phyloP scores from a whole-genome alignment of 2,888 invertebrate species.

The Pheosia gnoma region DNA sequence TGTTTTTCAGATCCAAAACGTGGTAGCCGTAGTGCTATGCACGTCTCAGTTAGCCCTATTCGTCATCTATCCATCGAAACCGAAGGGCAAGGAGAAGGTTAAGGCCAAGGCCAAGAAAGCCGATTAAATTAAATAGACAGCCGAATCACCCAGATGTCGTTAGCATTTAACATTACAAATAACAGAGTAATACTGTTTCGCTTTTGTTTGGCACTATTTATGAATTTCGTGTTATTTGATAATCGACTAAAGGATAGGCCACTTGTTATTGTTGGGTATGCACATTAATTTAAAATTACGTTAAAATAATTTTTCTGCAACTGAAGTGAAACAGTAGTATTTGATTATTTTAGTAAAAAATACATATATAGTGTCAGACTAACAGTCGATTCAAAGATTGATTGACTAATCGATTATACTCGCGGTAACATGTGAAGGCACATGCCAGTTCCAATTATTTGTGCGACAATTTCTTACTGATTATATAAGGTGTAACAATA shows the following conservation, averaged over 20 bases:
- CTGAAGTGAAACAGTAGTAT: no score
- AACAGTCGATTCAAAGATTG: no score
- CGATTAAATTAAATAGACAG: constrained; percentile 47
- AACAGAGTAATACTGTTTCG: constrained; percentile 1
- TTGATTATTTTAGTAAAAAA: no score
- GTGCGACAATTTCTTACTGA: no score
- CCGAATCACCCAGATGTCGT: constrained; percentile 24
- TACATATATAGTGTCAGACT: no score
- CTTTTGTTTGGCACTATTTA: background rate
- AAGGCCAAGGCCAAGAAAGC: constrained; percentile 71
- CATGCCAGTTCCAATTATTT: no score
- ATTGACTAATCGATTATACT: no score
- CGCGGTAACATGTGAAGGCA: no score
- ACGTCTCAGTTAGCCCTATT: constrained; percentile 87
- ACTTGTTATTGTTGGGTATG: background rate
- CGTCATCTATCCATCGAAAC: constrained; percentile 86
- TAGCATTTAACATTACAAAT: constrained; percentile 20
- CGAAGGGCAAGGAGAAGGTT: constrained; percentile 60
- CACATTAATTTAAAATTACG: no score
- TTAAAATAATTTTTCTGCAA: no score
- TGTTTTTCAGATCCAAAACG: constrained; percentile 88
- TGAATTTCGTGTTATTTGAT: background rate
- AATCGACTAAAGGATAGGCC: background rate
- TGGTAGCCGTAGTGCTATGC: constrained; percentile 85
- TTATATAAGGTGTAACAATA: no score